Evolutionary conservation across 2,113 vertebrate species (phyloP).

Genomic region (Pimephales promelas): DNA sequence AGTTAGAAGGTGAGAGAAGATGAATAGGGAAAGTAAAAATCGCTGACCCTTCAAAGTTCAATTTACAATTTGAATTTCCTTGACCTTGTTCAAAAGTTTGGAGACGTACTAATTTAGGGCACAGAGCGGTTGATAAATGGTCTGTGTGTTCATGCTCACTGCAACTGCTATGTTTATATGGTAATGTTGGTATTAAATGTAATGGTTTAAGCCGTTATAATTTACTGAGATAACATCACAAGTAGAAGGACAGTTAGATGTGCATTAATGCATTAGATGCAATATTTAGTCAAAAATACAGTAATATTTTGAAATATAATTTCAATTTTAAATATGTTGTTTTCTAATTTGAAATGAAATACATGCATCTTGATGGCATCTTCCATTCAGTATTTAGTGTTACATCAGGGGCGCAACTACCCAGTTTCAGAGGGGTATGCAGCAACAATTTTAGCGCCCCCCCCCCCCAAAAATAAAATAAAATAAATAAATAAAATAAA

Average conservation of each 20-base stretch:
- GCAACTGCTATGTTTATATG: constrained; percentile 49
- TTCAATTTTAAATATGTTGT: no score
- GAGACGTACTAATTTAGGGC: constrained; percentile 95
- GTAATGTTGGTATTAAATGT: constrained; percentile 39
- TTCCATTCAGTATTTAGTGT: no score
- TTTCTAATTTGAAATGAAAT: no score
- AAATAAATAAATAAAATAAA: no score
- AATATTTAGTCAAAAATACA: no score
- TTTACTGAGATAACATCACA: background rate
- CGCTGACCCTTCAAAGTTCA: constrained; percentile 93
- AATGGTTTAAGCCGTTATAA: constrained; percentile 16
- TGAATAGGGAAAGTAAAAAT: constrained; percentile 93
- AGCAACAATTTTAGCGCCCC: no score
- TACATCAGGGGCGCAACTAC: no score
- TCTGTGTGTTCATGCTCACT: constrained; percentile 81
- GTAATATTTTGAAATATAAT: no score
- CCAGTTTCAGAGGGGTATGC: no score
- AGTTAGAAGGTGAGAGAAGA: constrained; percentile 85
- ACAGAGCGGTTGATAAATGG: constrained; percentile 93
- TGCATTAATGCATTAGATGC: background rate
- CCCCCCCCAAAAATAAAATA: no score
- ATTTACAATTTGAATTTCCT: constrained; percentile 94
- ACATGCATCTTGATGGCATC: no score
- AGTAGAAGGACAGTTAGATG: background rate
- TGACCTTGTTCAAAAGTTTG: constrained; percentile 91